Evolutionary conservation across 2,797 vertebrate genomes (phyloP).

Genomic region (Gymnothorax javanicus): DNA sequence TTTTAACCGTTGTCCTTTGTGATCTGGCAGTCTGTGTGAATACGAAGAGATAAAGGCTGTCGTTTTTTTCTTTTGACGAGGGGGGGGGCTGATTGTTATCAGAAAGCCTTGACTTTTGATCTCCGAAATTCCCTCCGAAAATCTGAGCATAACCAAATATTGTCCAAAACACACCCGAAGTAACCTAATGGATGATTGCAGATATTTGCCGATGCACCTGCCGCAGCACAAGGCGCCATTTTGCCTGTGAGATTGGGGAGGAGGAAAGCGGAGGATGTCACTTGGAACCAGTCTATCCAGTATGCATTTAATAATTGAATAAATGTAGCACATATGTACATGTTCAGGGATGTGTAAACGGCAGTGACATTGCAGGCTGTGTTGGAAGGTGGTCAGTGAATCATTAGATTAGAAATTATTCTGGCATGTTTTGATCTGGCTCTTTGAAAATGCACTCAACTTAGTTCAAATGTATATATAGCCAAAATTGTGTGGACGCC

Average conservation of each 20-base stretch:
- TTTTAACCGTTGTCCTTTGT: not conserved
- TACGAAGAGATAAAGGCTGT: not conserved
- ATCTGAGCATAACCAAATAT: not conserved
- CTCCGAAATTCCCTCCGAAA: too few relatives aligned
- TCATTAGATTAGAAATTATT: too few relatives aligned
- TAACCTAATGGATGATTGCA: not conserved
- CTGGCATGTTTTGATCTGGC: too few relatives aligned
- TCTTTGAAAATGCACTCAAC: too few relatives aligned
- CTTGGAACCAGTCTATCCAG: not conserved
- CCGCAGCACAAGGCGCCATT: not conserved
- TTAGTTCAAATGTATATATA: too few relatives aligned
- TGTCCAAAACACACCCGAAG: not conserved
- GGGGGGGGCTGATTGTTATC: not conserved
- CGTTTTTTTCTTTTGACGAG: not conserved
- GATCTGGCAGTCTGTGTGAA: not conserved
- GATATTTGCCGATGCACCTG: not conserved
- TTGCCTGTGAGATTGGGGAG: not conserved
- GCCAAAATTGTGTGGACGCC: too few relatives aligned
- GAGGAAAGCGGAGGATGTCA: not conserved
- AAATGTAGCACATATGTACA: too few relatives aligned
- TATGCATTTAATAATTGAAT: not conserved
- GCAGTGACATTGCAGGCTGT: too few relatives aligned
- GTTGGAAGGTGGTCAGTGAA: too few relatives aligned
- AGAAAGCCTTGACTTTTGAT: not conserved
- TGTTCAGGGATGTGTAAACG: too few relatives aligned